Conservation (phyloP, 2,113 vertebrate genomes). For the Phyllopteryx taeniolatus region DNA sequence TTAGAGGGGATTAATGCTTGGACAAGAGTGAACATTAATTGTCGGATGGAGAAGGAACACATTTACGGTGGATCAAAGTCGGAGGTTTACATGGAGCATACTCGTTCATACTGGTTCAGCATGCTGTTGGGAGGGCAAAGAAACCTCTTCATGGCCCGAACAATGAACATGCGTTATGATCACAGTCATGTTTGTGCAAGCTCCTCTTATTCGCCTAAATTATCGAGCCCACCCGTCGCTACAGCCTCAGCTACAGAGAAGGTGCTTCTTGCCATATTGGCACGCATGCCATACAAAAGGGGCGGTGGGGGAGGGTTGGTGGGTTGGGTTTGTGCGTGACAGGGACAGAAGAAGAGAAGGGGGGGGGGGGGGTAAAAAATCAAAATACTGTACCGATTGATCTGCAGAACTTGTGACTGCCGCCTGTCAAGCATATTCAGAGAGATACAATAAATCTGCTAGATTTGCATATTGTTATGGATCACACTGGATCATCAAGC, state of each 20-base stretch:
- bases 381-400: constrained; percentile 84
- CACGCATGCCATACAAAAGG: constrained; percentile 75
- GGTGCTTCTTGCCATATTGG: constrained; percentile 67
- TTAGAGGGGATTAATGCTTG: constrained; percentile 56
- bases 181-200: constrained; percentile 65
- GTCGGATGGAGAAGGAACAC: constrained; percentile 64
- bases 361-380: constrained; percentile 58
- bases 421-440: constrained; percentile 84
- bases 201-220: constrained; percentile 43
- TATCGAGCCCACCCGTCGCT: constrained; percentile 46
- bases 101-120: constrained; percentile 59
- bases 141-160: constrained; percentile 59
- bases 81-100: constrained; percentile 69
- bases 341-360: constrained; percentile 64
- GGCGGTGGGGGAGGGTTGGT: constrained; percentile 19
- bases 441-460: constrained; percentile 82
- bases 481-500: constrained; percentile 65
- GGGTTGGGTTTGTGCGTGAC: constrained; percentile 60
- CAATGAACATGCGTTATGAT: constrained; percentile 72
- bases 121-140: constrained; percentile 64
- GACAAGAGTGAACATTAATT: constrained; percentile 60
- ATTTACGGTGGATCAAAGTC: constrained; percentile 65
- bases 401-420: constrained; percentile 84
- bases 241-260: constrained; percentile 44
- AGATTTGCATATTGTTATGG: constrained; percentile 46